Evolutionary conservation across 2,797 vertebrate genomes (phyloP), one percentile per base, ranked within the genome.

Genomic region (Phrynocephalus guinanensis): DNA sequence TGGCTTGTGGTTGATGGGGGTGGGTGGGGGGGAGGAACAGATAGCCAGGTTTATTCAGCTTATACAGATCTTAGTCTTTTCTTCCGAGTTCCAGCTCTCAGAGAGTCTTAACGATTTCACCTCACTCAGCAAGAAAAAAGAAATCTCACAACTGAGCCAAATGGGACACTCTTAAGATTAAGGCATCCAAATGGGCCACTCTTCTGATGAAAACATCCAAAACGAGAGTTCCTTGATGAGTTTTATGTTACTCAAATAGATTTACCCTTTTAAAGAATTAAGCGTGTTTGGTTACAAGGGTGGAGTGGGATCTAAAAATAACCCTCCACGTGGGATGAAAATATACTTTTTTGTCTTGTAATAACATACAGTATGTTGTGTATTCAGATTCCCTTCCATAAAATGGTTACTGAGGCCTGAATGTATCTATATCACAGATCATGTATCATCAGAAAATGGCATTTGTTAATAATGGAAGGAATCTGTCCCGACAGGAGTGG

Each of bases 251-350:
- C 91, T 95, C 87, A 81, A 73, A 0, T 84, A 85, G 75, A 0
- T 86, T 86, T 94, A 93, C 92, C 94, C 93, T 94, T 93, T 95
- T 60, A 77, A 44, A 82, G 79, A 78, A 66, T 84, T 94, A 95
- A 92, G 94, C 94, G 91, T 33, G 28, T 94, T 93, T 92, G 88
- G 91, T 83, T 85, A 84, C 91, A 63, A 67, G 63, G 24, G 48
- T 60, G 4, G 38, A 60, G 26, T 18, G 6, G 8, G 52, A 48
- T 86, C 92, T 92, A 93, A 93, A 94, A 95, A 94, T 94, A 95
- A 26, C 80, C 78, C 18, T 86, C 0, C 0, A 66, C 48, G 70
- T 93, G 86, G 93, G 84, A 56, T 70, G 50, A 73, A 88, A 88
- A 76, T 91, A 71, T 89, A 82, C 90, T 5, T 94, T 95, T 93